Percentiles rank a stretch among this genome's conserved stretches.
Evolutionary conservation across 2,888 invertebrate species (phyloP).

Genomic region (Drosophila ezoana): DNA sequence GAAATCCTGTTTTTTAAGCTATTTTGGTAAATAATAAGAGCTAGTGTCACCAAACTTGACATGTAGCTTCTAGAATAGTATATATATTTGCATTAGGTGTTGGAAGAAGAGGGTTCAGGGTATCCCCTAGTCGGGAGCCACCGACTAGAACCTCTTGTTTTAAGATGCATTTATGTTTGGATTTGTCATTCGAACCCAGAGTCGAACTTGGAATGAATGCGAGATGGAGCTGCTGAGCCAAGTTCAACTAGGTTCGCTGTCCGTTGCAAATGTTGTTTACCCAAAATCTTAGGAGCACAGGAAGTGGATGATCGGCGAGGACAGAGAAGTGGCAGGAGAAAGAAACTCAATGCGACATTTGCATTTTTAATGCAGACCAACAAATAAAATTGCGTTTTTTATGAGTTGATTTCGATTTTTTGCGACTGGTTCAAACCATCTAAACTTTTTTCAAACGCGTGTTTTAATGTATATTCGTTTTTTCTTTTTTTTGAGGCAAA

Average conservation of each 20-base stretch:
- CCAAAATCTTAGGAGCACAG: slow-evolving; percentile 74
- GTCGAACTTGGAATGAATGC: too few species aligned
- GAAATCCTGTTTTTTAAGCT: too few species aligned
- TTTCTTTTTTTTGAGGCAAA: slow-evolving; percentile 27
- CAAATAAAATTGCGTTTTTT: slow-evolving; percentile 66
- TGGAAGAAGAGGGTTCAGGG: too few species aligned
- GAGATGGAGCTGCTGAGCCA: slow-evolving; percentile 22
- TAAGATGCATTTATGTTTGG: too few species aligned
- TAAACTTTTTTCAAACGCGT: slow-evolving; percentile 33
- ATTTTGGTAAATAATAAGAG: too few species aligned
- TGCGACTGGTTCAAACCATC: slow-evolving; percentile 60
- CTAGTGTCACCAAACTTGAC: too few species aligned
- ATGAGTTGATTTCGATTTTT: slow-evolving; percentile 66
- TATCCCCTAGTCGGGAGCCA: too few species aligned
- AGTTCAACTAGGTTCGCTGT: slow-evolving; percentile 45
- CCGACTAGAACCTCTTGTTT: too few species aligned
- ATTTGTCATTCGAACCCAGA: neutral
- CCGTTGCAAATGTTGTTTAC: slow-evolving; percentile 71
- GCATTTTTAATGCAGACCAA: slow-evolving; percentile 83
- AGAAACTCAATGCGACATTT: slow-evolving; percentile 79
- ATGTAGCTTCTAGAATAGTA: too few species aligned
- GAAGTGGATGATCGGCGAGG: slow-evolving; percentile 49
- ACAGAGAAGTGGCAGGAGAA: slow-evolving; percentile 25
- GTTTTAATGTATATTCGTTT: slow-evolving; percentile 46
- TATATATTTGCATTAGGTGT: too few species aligned